Base-by-base conservation (phyloP, 2,113 vertebrate species). In the Bujurquina vittata region DNA sequence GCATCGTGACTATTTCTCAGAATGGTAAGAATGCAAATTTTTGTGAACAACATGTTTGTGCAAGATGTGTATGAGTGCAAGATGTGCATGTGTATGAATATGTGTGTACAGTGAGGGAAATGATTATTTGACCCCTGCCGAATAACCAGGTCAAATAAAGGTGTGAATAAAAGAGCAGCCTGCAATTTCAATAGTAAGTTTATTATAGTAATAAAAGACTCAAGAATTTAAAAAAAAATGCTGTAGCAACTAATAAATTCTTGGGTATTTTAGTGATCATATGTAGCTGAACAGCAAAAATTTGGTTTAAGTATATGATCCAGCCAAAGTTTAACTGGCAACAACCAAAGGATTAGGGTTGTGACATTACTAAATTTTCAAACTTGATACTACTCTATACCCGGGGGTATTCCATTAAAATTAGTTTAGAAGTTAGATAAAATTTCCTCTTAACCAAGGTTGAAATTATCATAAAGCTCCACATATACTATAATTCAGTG, bases 291-390 rank as follows among this genome's bases (percentile, higher is more conserved):
- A 11, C 43, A 49, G 22, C 43, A 69, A 29, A 15, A 18, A 69
- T 69, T 69, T 49, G 9, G 40, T 69, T 52, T 29, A 52, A 31
- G 23, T 23, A 52, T 0, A 17, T 0, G 1, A 29, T 10, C 7
- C 23, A 52, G 29, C 43, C 6, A 49, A 49, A 17, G 46, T 49
- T 49, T 5, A 6, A 49, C 15, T 17, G 46, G 46, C 46, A 49
- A 49, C 46, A 49, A 17, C 15, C 14, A 15, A 15, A 46, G 43
- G 43, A 46, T 10, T 10, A 40, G 10, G 37, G 37, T 40, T 40
- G 37, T 40, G 10, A 40, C 10, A 11, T 11, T 40, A 40, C 10
- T 11, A 40, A 3, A 3, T 11, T 11, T 11, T 11, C 11, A 3
- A 67, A 26, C 23, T 65, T 43, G n/a, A n/a, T n/a, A 5, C 9